Evolutionary conservation across 1,140 invertebrate species (phyloP), one percentile per base, ranked within the genome.

Genomic region (Solen grandis): DNA sequence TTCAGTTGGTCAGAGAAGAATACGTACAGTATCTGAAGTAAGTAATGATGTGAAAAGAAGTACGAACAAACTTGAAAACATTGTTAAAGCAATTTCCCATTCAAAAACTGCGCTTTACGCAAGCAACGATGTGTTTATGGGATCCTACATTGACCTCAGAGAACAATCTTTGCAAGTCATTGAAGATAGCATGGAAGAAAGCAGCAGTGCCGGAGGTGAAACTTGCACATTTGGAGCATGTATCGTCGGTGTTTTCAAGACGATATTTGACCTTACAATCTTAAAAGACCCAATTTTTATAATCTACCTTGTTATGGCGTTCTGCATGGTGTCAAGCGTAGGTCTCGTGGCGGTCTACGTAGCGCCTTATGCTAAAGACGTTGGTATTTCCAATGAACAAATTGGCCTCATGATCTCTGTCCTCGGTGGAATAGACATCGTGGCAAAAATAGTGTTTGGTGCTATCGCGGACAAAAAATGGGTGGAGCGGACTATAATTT

Each of bases 301-400:
- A 38, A 33, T 57, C 5, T 76, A 54, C 38, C 33, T 76, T 2
- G 35, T 76, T 8, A 76, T 76, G 74, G 74, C 74, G 8, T 76
- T 76, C 54, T 65, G n/a, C 10, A 65, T 66, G 13, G 25, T 66
- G 31, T 50, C 74, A 10, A 63, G 74, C 2, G 13, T 76, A 19
- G 46, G 0, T 16, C 46, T 76, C 2, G 38, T 63, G 10, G 60
- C 74, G 2, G 29, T 50, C 5, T 55, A 36, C 22, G 27, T 76
- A 4, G 60, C 74, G 14, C 13, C 60, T 10, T 50, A 65, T 38
- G 60, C 60, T 22, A 52, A 66, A 35, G 74, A 76, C 16, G 59
- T 76, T 38, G 62, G 62, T 14, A 38, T 76, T 13, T 66, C 29
- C 27, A 76, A 76, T 55, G 50, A 63, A 29, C 31, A 66, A 63